Evolutionary conservation across 2,113 vertebrate genomes (phyloP).

Genomic region (Paramormyrops kingsleyae): DNA sequence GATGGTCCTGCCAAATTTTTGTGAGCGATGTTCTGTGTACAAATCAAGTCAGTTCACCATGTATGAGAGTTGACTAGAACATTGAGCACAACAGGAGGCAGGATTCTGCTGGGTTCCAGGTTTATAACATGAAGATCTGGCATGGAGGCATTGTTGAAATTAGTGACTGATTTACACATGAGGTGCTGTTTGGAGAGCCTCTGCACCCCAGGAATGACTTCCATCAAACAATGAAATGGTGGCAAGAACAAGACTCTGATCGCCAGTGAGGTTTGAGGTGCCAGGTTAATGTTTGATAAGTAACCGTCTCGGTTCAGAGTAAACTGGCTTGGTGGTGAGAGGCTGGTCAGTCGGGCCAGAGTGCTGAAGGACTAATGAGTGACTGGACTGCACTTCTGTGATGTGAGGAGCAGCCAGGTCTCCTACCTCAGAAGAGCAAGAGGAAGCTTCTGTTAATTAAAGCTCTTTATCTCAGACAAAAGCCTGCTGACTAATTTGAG

Average conservation of each 20-base stretch:
- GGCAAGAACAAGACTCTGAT: not conserved
- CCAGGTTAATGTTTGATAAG: not conserved
- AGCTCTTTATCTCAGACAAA: not conserved
- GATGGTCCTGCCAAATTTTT: not conserved
- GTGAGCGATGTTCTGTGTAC: not conserved
- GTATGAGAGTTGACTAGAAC: not conserved
- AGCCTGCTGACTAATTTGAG: not conserved
- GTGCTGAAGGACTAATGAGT: not conserved
- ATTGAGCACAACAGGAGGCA: not conserved
- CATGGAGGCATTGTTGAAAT: not conserved
- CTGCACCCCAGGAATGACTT: not conserved
- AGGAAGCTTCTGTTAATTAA: not conserved
- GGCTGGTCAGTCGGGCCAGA: not conserved
- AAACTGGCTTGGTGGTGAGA: not conserved
- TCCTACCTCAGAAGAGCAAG: not conserved
- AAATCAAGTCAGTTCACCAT: not conserved
- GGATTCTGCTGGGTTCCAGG: not conserved
- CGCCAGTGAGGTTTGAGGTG: not conserved
- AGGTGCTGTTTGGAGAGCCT: not conserved
- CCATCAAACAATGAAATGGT: not conserved
- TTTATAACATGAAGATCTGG: not conserved
- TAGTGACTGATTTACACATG: not conserved
- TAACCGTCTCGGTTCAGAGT: not conserved
- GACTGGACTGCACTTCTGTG: not conserved
- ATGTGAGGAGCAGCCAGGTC: not conserved